These are phyloP conservation scores for Dryobota labecula DNA, from an alignment of 2,888 invertebrate genomes.

Conservation along the genomic window DNA sequence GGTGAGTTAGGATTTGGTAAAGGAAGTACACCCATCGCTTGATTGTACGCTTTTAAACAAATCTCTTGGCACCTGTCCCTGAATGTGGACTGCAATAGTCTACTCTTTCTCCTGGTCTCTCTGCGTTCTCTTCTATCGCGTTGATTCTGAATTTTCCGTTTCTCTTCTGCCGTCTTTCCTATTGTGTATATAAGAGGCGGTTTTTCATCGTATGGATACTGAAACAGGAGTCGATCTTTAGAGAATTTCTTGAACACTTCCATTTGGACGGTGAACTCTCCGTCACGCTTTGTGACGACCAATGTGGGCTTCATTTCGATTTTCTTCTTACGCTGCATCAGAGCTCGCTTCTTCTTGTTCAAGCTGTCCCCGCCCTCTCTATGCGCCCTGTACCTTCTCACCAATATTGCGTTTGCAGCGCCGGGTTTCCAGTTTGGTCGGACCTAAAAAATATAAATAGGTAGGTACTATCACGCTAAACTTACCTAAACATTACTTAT, in stretches of 20 bases:
- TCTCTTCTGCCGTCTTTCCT: slow-evolving; percentile 85
- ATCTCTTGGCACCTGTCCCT: slow-evolving; percentile 87
- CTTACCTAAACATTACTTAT: neutral
- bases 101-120: slow-evolving; percentile 83
- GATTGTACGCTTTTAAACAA: slow-evolving; percentile 87
- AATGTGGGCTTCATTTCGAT: slow-evolving; percentile 84
- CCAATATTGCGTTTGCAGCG: slow-evolving; percentile 82
- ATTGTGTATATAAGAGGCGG: slow-evolving; percentile 83
- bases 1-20: slow-evolving; percentile 83
- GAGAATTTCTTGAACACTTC: slow-evolving; percentile 88
- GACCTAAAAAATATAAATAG: slow-evolving; percentile 71
- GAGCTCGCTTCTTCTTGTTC: slow-evolving; percentile 84
- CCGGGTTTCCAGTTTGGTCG: slow-evolving; percentile 87
- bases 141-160: slow-evolving; percentile 78
- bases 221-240: slow-evolving; percentile 81
- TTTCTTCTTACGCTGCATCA: slow-evolving; percentile 84
- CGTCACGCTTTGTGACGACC: slow-evolving; percentile 81
- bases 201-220: slow-evolving; percentile 87
- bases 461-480: neutral
- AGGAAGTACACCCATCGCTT: slow-evolving; percentile 85
- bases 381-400: slow-evolving; percentile 80
- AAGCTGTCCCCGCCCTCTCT: slow-evolving; percentile 81
- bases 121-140: slow-evolving; percentile 84
- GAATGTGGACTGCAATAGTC: slow-evolving; percentile 84
- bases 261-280: slow-evolving; percentile 86